Base-by-base conservation (phyloP, 35 echinoderm and acorn worm species). In the Heliocidaris erythrogramma region DNA sequence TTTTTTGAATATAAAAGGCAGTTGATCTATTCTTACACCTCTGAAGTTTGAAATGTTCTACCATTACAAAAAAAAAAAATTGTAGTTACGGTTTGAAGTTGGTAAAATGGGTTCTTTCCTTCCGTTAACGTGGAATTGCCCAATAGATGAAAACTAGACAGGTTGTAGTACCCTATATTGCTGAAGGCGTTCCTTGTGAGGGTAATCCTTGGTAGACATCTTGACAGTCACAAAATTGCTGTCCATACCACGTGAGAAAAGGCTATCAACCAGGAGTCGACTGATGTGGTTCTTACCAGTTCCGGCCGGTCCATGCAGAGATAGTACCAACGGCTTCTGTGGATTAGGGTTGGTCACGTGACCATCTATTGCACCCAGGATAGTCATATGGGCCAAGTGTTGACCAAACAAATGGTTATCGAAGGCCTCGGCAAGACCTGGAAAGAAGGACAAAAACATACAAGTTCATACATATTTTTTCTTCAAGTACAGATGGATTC, bases 251-350 rank as follows among this genome's bases (percentile, higher is more conserved):
- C 94, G 71, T 47, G 48, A 85, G 88, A 95, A 99, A 49, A 97
- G 59, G 47, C 93, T 96, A 10, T 97, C 88, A 13, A 96, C 95
- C 59, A 97, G 94, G 2, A 96, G 48, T 18, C 90, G 96, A 7
- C 92, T 90, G 87, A 99, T 97, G 92, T 95, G 92, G 59, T 95
- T 97, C 88, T 99, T 99, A 16, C 98, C 98, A 11, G 95, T 95
- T 13, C 98, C 98, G 16, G 96, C 95, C 9, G 85, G 92, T 18
- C 98, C 98, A 60, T 99, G 98, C 65, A 99, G 97, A 14, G 98
- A 99, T 18, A 99, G 94, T 24, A 97, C 96, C 24, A 99, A 53
- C 13, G 98, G 94, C 89, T 97, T 97, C 18, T 69, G 29, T 30
- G 96, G 96, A 48, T 94, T 88, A 29, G n/a, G 59, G 48, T 85